A percentile compares a stretch with the other conserved stretches of the same genome.
These are phyloP conservation scores for Netelia inedita DNA, from an alignment of 2,888 invertebrate species.

Conservation along the genomic window DNA sequence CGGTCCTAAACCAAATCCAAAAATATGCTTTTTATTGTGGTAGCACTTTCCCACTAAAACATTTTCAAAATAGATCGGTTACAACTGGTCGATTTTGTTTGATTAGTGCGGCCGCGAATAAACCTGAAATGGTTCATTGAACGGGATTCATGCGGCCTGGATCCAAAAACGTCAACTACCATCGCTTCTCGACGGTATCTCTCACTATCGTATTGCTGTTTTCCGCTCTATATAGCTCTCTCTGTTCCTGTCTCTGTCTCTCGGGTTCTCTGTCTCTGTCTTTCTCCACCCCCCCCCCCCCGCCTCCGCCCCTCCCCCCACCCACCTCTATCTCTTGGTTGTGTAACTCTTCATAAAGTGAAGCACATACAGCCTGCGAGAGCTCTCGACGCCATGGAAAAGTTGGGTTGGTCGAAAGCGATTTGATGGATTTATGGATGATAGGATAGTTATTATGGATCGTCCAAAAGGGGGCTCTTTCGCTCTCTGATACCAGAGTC, in stretches of 20 bases:
- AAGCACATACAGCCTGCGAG: conserved; percentile 31
- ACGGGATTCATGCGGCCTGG: background rate
- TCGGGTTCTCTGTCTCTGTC: conserved; percentile 15
- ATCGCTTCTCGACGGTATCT: background rate
- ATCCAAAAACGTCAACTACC: background rate
- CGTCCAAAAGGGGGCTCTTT: conserved; percentile 33
- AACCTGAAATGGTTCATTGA: background rate
- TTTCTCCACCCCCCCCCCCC: conserved; percentile 1
- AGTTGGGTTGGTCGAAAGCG: conserved; percentile 57
- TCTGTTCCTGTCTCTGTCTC: conserved; percentile 13
- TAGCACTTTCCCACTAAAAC: too few relatives aligned
- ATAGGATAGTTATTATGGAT: conserved; percentile 66
- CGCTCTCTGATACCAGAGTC: conserved; percentile 34
- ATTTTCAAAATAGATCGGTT: too few relatives aligned
- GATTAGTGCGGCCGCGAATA: background rate
- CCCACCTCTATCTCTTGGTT: background rate
- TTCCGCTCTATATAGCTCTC: conserved; percentile 30
- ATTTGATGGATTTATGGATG: conserved; percentile 67
- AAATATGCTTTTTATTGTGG: too few relatives aligned
- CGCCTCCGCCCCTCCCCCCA: background rate
- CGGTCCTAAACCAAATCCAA: too few relatives aligned
- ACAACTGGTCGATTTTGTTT: background rate
- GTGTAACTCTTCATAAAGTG: conserved; percentile 64
- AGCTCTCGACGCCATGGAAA: conserved; percentile 62
- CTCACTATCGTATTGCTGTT: conserved; percentile 10